Percentiles rank a stretch among this genome's conserved stretches.
These are phyloP conservation scores for Drosophila elegans DNA, from an alignment of 1,140 invertebrate species.

Conservation along the genomic window DNA sequence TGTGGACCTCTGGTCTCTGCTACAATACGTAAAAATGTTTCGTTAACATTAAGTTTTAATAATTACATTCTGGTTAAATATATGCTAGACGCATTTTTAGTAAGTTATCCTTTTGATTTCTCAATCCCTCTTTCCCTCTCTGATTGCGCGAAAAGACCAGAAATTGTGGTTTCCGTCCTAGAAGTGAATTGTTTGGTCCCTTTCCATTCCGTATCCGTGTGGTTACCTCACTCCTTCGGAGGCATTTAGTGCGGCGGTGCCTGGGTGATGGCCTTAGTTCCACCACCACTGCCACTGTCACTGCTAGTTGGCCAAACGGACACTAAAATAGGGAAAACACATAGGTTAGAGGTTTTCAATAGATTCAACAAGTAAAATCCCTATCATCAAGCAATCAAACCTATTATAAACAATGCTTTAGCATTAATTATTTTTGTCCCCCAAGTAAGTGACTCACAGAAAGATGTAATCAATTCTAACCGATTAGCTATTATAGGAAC, in stretches of 20 bases:
- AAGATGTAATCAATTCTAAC: background rate
- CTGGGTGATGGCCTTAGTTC: slow-evolving; percentile 34
- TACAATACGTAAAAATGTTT: slow-evolving; percentile 50
- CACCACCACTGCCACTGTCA: slow-evolving; percentile 55
- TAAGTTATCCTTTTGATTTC: slow-evolving; percentile 45
- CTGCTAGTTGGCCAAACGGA: slow-evolving; percentile 69
- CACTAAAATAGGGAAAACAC: slow-evolving; percentile 55
- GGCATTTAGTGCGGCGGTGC: slow-evolving; percentile 22
- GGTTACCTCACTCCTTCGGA: background rate
- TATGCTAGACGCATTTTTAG: slow-evolving; percentile 47
- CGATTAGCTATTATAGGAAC: background rate
- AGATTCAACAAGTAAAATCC: slow-evolving; percentile 10
- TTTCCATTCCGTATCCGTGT: slow-evolving; percentile 29
- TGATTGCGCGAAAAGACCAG: slow-evolving; percentile 55
- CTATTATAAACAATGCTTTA: background rate
- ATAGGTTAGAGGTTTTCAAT: slow-evolving; percentile 1
- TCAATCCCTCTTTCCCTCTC: slow-evolving; percentile 12
- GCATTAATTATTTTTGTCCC: background rate
- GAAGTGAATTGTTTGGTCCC: slow-evolving; percentile 29
- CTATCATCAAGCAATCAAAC: background rate
- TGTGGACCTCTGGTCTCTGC: slow-evolving; percentile 31
- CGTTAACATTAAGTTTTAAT: slow-evolving; percentile 67
- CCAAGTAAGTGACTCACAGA: background rate
- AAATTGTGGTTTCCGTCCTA: slow-evolving; percentile 44
- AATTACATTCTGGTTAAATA: slow-evolving; percentile 60